Percentiles rank a stretch among this genome's conserved stretches.
These are phyloP conservation scores for Pectinophora gossypiella DNA, from an alignment of 1,140 invertebrate species.

Conservation along the genomic window DNA sequence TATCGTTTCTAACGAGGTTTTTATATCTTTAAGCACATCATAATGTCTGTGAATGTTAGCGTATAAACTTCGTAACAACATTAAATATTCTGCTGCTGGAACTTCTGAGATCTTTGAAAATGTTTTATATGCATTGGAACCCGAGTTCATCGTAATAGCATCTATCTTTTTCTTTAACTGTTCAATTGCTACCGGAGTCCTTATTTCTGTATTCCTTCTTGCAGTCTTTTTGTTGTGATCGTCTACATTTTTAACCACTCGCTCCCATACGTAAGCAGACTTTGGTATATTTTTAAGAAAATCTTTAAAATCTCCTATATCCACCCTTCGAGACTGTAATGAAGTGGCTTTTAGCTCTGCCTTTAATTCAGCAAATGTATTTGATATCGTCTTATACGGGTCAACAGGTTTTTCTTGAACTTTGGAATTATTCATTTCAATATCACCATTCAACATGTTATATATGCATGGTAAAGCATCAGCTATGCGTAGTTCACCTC, in stretches of 20 bases:
- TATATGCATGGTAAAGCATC: slow-evolving; percentile 55
- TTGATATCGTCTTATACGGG: slow-evolving; percentile 18
- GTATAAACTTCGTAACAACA: slow-evolving; percentile 45
- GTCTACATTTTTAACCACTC: slow-evolving; percentile 43
- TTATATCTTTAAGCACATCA: slow-evolving; percentile 32
- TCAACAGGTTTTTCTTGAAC: too few species aligned
- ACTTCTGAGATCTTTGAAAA: slow-evolving; percentile 26
- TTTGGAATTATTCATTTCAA: slow-evolving; percentile 26
- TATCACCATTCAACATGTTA: slow-evolving; percentile 39
- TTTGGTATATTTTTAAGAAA: slow-evolving; percentile 24
- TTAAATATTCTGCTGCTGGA: slow-evolving; percentile 31
- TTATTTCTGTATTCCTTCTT: slow-evolving; percentile 24
- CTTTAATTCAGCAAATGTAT: slow-evolving; percentile 41
- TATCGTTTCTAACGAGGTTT: slow-evolving; percentile 21
- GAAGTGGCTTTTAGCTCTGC: slow-evolving; percentile 23
- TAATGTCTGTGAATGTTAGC: slow-evolving; percentile 32
- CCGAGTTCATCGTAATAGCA: slow-evolving; percentile 8
- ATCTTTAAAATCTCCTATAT: slow-evolving; percentile 5
- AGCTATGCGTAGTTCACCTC: slow-evolving; percentile 32
- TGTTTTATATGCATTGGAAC: slow-evolving; percentile 42
- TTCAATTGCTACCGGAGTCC: slow-evolving; percentile 31
- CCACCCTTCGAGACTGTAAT: slow-evolving; percentile 27
- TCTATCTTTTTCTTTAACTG: slow-evolving; percentile 42
- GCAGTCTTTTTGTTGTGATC: slow-evolving; percentile 18
- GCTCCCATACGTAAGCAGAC: slow-evolving; percentile 49